Evolutionary conservation across 2,888 invertebrate genomes (phyloP).

Genomic region (Troglohyphantes excavatus): DNA sequence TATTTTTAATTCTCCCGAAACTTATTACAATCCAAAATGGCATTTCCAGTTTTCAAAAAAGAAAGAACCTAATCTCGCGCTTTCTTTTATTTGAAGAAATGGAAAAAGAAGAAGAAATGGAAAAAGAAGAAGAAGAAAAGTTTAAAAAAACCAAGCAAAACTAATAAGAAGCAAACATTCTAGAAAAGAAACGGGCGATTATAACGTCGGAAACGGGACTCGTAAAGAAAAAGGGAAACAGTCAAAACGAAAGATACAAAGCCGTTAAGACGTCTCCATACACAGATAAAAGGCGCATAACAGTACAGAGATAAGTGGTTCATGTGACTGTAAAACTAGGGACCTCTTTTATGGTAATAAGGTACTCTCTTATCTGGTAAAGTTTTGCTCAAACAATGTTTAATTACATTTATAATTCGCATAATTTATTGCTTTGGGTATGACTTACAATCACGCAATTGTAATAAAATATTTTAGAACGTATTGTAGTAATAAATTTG

Average conservation of each 20-base stretch:
- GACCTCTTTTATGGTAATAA: not conserved
- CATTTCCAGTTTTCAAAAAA: not conserved
- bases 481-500: too few relatives aligned
- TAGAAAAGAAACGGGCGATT: constrained; percentile 63
- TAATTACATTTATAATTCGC: too few relatives aligned
- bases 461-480: too few relatives aligned
- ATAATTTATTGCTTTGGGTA: too few relatives aligned
- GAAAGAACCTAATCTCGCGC: constrained; percentile 22
- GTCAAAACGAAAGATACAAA: constrained; percentile 3
- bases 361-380: too few relatives aligned
- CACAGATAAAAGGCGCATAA: constrained; percentile 25
- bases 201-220: constrained; percentile 69
- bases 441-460: too few relatives aligned
- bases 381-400: too few relatives aligned
- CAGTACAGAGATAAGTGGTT: constrained; percentile 20
- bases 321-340: not conserved
- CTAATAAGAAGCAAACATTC: constrained; percentile 4
- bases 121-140: too few relatives aligned
- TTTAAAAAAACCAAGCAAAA: not conserved
- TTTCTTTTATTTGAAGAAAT: constrained; percentile 24
- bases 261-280: constrained; percentile 49
- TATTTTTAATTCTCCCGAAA: too few relatives aligned
- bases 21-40: not conserved
- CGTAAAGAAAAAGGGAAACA: constrained; percentile 34
- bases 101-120: constrained; percentile 12